Evolutionary conservation across 2,113 vertebrate species (phyloP), one percentile per base, ranked within the genome.

Genomic region (Peromyscus maniculatus): DNA sequence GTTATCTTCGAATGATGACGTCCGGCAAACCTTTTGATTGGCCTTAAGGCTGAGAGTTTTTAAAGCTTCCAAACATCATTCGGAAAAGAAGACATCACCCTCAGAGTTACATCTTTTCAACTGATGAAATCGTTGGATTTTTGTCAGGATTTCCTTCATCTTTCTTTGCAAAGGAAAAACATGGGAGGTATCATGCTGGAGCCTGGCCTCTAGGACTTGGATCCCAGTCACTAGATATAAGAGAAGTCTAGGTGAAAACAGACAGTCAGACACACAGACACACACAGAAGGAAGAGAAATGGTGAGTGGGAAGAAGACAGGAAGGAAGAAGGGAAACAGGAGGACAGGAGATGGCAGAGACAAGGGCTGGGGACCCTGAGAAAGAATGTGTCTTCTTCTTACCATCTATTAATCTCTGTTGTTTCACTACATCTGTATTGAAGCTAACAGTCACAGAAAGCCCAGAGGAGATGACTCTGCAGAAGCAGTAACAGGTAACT

Each of bases 1-100:
- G 43, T 39, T 36, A 57, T 78, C 26, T 95, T 96, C 82, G 91
- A 1, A 22, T 78, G 91, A 87, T 12, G 74, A 59, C 79, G 71
- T 97, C 36, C 64, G 79, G 57, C 10, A 64, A 95, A 36, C 43
- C 16, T 87, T 92, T 93, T 80, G 67, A 49, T 75, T 46, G 57
- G 91, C 86, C 93, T 96, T 96, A 82, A 97, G 91, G 94, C 12
- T 80, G 57, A 94, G 69, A 84, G 62, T 62, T 95, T 71, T 46
- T 62, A 55, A 93, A 87, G 57, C 66, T 97, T 94, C 71, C 91
- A 97, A 95, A 97, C 17, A 24, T 11, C 15, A 69, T 80, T 64
- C 69, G 52, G 43, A 19, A 74, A 89, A 36, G 77, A 83, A 66
- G 28, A 77, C 11, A 55, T n/a, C 28, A 33, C 26, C 10, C 16